Base-by-base conservation (phyloP, 2,797 vertebrate species). In the Balearica regulorum region DNA sequence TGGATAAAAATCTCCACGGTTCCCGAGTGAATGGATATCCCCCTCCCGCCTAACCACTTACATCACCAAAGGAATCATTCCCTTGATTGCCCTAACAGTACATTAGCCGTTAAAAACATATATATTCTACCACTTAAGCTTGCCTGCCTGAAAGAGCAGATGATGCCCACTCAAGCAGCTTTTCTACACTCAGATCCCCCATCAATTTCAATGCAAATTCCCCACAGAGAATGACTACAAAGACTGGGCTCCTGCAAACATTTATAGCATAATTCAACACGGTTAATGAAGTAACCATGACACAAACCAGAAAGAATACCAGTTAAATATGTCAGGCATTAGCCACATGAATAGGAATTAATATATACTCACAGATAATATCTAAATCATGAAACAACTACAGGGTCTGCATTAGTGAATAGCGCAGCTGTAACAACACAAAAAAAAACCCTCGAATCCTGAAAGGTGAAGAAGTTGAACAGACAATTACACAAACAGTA, bases 181-280 rank as follows among this genome's bases (percentile, higher is more conserved):
- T 84, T 66, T 33, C 88, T 19, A 14, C 53, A 21, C 81, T 73
- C 68, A 19, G 83, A 79, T 83, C 87, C 53, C 91, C 75, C 72
- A 89, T 55, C 81, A 84, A 96, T 97, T 93, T 95, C 92, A 49
- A 80, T 64, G 61, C 75, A 61, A 95, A 95, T 85, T 96, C 93
- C 92, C 81, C 71, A 77, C 1, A 5, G 76, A 95, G 60, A 66
- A 51, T 6, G 41, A 80, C 60, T 64, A 66, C 84, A 81, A 92
- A 84, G 71, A 69, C 54, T 24, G 58, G 43, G 71, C 33, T 90
- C 53, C 94, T 88, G 79, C 75, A 89, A 95, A 88, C 53, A 87
- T 78, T 71, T 85, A 54, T 25, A 81, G 77, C 41, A 44, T 37
- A 64, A 70, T 95, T 94, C 91, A 66, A 18, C 72, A 61, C 6